Percentiles rank a stretch among this genome's conserved stretches.
Evolutionary conservation across 1,140 invertebrate genomes (phyloP).

Genomic region (Schlechtendalia chinensis): DNA sequence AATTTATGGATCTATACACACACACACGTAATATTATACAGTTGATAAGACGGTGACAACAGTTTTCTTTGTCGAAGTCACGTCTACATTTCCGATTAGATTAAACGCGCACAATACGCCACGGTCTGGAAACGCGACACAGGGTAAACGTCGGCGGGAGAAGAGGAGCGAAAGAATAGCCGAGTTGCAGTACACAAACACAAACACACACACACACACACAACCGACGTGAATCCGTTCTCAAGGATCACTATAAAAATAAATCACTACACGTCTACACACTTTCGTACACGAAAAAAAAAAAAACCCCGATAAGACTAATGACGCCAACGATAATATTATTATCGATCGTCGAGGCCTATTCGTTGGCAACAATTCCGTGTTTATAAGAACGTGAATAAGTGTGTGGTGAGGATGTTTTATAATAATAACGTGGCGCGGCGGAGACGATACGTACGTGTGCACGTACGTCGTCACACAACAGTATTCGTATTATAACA

Average conservation of each 20-base stretch:
- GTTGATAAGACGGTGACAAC: slow-evolving; percentile 25
- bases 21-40: slow-evolving; percentile 2
- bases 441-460: background rate
- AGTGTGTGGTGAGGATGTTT: slow-evolving; percentile 1
- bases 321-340: slow-evolving; percentile 50
- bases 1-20: slow-evolving; percentile 17
- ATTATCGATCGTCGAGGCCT: slow-evolving; percentile 40
- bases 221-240: background rate
- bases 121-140: background rate
- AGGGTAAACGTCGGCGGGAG: background rate
- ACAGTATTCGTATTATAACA: too few species aligned
- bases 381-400: slow-evolving; percentile 16
- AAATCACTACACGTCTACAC: slow-evolving; percentile 39
- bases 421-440: slow-evolving; percentile 39
- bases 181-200: background rate
- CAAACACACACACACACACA: background rate
- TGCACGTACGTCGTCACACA: background rate
- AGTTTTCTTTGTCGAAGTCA: slow-evolving; percentile 45
- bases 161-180: background rate
- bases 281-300: slow-evolving; percentile 14
- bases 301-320: slow-evolving; percentile 40
- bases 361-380: slow-evolving; percentile 37
- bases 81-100: slow-evolving; percentile 41
- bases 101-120: background rate
- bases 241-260: slow-evolving; percentile 44